These are phyloP conservation scores for Morone saxatilis DNA, from an alignment of 2,113 vertebrate species.

Conservation along the genomic window DNA sequence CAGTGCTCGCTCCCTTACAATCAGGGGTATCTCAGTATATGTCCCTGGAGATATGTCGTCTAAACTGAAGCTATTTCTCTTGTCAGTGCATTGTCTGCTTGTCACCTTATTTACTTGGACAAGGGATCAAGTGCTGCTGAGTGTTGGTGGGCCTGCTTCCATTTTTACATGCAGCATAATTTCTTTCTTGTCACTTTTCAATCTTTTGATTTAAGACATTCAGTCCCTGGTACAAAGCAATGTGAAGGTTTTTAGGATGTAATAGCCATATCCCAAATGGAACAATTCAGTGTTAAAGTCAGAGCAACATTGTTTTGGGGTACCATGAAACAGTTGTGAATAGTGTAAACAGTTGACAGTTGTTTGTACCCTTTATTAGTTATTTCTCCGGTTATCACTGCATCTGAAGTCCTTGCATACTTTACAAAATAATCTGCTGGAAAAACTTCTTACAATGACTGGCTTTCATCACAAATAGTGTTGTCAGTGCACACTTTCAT, in stretches of 20 bases:
- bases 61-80: conserved; percentile 43
- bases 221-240: neutral
- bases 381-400: neutral
- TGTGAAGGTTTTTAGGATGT: neutral
- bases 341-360: too few relatives aligned
- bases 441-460: neutral
- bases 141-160: neutral
- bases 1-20: conserved; percentile 54
- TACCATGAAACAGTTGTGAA: neutral
- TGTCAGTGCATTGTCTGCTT: conserved; percentile 7
- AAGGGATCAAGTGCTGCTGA: conserved; percentile 1
- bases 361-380: too few relatives aligned
- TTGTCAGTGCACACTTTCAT: neutral
- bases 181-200: neutral
- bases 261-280: too few relatives aligned
- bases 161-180: neutral
- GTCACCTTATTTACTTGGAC: conserved; percentile 29
- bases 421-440: neutral
- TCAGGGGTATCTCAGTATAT: conserved; percentile 40
- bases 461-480: conserved; percentile 15
- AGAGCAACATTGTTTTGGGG: too few relatives aligned
- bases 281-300: too few relatives aligned
- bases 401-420: neutral
- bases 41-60: conserved; percentile 34
- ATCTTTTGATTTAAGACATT: neutral